Evolutionary conservation across 1,140 invertebrate species (phyloP), one percentile per base, ranked within the genome.

Genomic region (Globodera rostochiensis): DNA sequence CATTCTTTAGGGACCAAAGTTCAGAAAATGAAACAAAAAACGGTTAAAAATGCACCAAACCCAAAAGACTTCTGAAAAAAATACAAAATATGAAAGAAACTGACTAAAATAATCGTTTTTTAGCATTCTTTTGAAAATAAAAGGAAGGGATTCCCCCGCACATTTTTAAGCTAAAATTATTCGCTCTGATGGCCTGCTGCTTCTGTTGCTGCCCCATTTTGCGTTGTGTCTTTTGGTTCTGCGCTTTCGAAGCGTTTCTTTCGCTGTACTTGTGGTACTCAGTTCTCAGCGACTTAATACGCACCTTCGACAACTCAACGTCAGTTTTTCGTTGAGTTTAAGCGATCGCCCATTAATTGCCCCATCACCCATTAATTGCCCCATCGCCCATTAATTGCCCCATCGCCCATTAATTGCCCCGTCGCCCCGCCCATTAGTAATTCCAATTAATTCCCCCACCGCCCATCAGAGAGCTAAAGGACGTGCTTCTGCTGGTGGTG

Each of bases 191-290:
- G 83, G 84, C 78, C 53, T 78, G 80, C n/a, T 84, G 84, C 64
- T 83, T 67, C 73, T 84, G 74, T 71, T 84, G 83, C 66, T 84
- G 83, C 50, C 83, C 83, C 25, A 53, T 80, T 11, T 83, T 83
- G 36, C 66, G 71, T 53, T 83, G 82, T 73, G 82, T 77, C 11
- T 45, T 84, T 13, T 86, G 84, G 83, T 74, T 85, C 49, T 84
- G 83, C 53, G 57, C 76, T 21, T 81, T 84, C 25, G 83, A 84
- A 67, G 21, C 84, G 46, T 21, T 84, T 25, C 71, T 87, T 36
- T 84, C 84, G 19, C 19, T 84, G 47, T 77, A 46, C 45, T 73
- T 50, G 45, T 84, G 84, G 84, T 84, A 83, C 57, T 64, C 82
- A 13, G 19, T 50, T 13, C 67, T 82, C 36, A 73, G 45, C 46